These are phyloP conservation scores for Polietes domitor DNA, from an alignment of 2,888 invertebrate genomes.

Conservation along the genomic window DNA sequence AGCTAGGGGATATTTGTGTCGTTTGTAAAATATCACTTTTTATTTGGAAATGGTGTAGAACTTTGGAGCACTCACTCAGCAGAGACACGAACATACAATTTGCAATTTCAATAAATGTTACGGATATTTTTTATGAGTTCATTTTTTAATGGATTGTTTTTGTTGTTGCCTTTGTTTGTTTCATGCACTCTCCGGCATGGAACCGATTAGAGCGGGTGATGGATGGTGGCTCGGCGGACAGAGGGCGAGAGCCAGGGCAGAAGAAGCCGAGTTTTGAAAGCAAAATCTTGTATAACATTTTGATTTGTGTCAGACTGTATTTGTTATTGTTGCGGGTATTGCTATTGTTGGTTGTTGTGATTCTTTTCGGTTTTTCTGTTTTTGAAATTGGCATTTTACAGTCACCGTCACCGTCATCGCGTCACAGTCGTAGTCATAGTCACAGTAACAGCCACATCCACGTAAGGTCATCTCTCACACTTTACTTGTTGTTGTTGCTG, in stretches of 20 bases:
- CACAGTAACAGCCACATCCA: constrained; percentile 11
- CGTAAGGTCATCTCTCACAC: constrained; percentile 53
- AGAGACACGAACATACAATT: constrained; percentile 9
- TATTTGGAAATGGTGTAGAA: not conserved
- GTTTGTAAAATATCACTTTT: not conserved
- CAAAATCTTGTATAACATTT: constrained; percentile 67
- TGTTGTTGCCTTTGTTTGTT: no score
- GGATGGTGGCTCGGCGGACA: no score
- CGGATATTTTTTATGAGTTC: constrained; percentile 38
- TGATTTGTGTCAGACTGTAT: constrained; percentile 64
- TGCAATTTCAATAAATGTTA: constrained; percentile 35
- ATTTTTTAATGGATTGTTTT: constrained; percentile 30
- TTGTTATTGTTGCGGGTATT: constrained; percentile 7
- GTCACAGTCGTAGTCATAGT: not conserved
- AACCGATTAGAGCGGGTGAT: not conserved
- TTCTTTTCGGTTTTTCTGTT: constrained; percentile 10
- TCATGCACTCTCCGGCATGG: not conserved
- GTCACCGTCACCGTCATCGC: constrained; percentile 32
- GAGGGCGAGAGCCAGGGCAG: not conserved
- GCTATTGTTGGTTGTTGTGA: not conserved
- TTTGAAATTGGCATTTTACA: constrained; percentile 57
- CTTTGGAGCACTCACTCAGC: not conserved
- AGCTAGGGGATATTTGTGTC: no score
- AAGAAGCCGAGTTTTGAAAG: constrained; percentile 52
- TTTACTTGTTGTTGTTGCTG: constrained; percentile 20